Conservation (phyloP, 2,113 vertebrate species). For the Neolamprologus fasciatus region DNA sequence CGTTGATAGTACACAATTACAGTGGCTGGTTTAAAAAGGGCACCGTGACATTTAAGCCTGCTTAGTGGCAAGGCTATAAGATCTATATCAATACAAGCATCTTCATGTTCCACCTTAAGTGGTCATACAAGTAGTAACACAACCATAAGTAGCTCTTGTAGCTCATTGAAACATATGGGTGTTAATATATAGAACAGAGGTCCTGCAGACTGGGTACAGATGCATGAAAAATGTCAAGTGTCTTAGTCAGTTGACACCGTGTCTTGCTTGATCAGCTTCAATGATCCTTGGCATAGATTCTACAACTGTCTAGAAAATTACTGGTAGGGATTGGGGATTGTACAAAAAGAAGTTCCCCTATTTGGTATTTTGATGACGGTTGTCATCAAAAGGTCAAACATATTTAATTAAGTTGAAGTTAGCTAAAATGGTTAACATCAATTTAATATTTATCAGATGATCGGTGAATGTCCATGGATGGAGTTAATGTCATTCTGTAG, state of each 20-base stretch:
- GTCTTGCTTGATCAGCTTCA: neutral
- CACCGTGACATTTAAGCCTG: neutral
- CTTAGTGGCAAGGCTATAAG: neutral
- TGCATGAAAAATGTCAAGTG: neutral
- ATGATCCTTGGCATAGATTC: neutral
- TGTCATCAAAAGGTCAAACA: neutral
- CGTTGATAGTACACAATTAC: neutral
- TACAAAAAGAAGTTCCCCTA: neutral
- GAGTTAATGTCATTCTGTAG: neutral
- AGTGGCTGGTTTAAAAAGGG: neutral
- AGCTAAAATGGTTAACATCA: neutral
- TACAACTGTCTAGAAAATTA: neutral
- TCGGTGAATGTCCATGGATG: neutral
- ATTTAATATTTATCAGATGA: neutral
- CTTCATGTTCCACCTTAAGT: neutral
- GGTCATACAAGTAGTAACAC: neutral
- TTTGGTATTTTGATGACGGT: neutral
- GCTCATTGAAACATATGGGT: neutral
- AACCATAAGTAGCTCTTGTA: neutral
- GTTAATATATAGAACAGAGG: neutral
- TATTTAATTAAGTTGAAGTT: neutral
- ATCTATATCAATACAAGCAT: neutral
- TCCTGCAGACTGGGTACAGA: neutral
- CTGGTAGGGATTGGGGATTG: neutral
- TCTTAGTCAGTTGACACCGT: neutral